These are phyloP conservation scores for Dicycla oo DNA, from an alignment of 2,888 invertebrate species.

Conservation along the genomic window DNA sequence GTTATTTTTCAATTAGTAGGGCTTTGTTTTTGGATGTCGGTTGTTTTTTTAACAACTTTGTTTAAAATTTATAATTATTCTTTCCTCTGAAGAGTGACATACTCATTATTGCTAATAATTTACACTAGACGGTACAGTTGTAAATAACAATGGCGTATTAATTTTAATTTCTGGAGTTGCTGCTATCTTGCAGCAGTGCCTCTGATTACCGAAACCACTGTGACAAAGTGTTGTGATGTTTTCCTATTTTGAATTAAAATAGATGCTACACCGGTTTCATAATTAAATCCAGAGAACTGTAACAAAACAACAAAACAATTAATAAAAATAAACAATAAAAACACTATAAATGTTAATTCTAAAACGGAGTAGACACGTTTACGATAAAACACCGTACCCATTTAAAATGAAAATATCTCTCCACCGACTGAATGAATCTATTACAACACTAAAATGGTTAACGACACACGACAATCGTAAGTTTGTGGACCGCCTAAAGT, in stretches of 20 bases:
- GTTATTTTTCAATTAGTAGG: no score
- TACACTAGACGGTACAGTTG: no score
- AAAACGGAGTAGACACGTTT: constrained; percentile 22
- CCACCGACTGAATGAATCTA: constrained; percentile 21
- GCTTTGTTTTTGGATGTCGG: no score
- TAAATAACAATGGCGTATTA: neutral
- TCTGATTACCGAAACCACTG: neutral
- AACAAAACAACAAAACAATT: constrained; percentile 31
- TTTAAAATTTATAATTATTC: neutral
- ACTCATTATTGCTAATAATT: neutral
- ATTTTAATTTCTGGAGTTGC: neutral
- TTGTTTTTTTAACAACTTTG: no score
- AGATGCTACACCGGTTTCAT: neutral
- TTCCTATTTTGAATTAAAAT: neutral
- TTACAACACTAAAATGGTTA: constrained; percentile 50
- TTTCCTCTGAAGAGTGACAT: neutral
- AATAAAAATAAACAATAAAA: constrained; percentile 28
- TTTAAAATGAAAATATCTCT: constrained; percentile 42
- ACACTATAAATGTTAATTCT: constrained; percentile 24
- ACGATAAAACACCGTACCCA: constrained; percentile 19
- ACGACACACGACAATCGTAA: constrained; percentile 44
- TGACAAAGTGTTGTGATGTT: neutral
- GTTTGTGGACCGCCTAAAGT: constrained; percentile 62
- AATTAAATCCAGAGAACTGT: neutral
- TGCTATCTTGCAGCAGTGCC: neutral